A percentile compares a stretch with the other conserved stretches of the same genome.
phyloP scores from a whole-genome alignment of 2,888 invertebrate species.

The Lasioglossum malachurum region DNA sequence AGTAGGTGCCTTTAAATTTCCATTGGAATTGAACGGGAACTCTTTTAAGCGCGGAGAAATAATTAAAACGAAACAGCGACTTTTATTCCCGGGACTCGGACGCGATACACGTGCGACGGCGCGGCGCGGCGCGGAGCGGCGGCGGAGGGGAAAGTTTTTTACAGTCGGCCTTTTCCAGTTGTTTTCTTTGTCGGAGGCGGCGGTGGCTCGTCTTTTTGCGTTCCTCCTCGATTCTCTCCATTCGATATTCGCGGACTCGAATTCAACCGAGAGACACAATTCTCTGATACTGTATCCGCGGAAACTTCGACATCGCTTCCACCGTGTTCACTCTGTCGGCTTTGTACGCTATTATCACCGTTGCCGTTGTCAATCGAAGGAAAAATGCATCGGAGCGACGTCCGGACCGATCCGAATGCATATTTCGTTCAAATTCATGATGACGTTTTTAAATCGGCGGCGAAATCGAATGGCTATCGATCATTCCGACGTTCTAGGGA shows the following conservation, averaged over 20 bases:
- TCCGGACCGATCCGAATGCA: background rate
- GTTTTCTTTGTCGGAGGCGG: background rate
- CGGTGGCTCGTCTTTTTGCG: background rate
- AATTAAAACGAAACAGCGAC: background rate
- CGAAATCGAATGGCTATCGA: slow-evolving; percentile 15
- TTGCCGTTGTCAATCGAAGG: slow-evolving; percentile 9
- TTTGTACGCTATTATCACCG: slow-evolving; percentile 18
- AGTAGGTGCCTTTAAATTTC: background rate
- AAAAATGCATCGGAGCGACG: background rate
- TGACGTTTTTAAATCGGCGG: background rate
- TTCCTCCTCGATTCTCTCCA: background rate
- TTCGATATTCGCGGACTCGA: slow-evolving; percentile 28
- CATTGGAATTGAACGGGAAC: background rate
- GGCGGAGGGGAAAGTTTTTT: background rate
- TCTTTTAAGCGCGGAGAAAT: background rate
- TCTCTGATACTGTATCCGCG: slow-evolving; percentile 9
- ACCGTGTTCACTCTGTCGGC: slow-evolving; percentile 9
- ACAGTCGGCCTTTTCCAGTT: background rate
- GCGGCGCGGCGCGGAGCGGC: background rate
- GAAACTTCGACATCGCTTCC: background rate
- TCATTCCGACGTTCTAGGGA: background rate
- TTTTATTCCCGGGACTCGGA: background rate
- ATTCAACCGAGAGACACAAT: slow-evolving; percentile 21
- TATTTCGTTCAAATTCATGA: slow-evolving; percentile 13
- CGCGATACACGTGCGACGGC: background rate